Conservation (phyloP, 2,888 invertebrate genomes). For the Nomada lathburiana region DNA sequence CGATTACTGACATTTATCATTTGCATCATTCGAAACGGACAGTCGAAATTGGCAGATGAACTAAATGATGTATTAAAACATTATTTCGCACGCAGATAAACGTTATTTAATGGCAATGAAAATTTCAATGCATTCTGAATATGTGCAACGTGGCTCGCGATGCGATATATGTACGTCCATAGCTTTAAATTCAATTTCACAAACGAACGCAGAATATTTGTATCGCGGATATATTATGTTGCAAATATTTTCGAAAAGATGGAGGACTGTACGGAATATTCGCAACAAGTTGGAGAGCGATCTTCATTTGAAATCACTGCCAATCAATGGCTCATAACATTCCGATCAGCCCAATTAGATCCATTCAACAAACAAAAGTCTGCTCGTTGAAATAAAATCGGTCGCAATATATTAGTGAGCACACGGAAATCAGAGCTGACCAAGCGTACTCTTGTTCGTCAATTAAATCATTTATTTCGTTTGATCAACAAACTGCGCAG, state of each 20-base stretch:
- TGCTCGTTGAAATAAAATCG: neutral
- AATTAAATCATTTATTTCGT: neutral
- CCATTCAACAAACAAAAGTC: slow-evolving; percentile 27
- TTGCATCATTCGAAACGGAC: neutral
- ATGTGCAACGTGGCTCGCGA: neutral
- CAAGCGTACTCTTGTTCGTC: neutral
- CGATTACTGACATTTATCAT: neutral
- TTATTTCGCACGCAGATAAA: slow-evolving; percentile 6
- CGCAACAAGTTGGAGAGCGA: neutral
- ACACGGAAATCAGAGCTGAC: neutral
- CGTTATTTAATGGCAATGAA: neutral
- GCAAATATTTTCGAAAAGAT: neutral
- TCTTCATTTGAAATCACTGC: neutral
- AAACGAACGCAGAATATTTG: neutral
- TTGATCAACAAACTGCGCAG: neutral
- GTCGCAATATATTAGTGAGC: neutral
- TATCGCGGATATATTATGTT: neutral
- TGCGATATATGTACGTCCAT: neutral
- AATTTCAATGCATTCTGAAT: neutral
- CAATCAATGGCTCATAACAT: neutral
- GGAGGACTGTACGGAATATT: neutral
- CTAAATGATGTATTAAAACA: neutral
- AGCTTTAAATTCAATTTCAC: neutral
- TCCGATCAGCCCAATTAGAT: slow-evolving; percentile 15
- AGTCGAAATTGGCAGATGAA: neutral